Percentiles rank a stretch among this genome's conserved stretches.
Conservation (phyloP, 2,888 invertebrate genomes). For the Coremacera marginata region DNA sequence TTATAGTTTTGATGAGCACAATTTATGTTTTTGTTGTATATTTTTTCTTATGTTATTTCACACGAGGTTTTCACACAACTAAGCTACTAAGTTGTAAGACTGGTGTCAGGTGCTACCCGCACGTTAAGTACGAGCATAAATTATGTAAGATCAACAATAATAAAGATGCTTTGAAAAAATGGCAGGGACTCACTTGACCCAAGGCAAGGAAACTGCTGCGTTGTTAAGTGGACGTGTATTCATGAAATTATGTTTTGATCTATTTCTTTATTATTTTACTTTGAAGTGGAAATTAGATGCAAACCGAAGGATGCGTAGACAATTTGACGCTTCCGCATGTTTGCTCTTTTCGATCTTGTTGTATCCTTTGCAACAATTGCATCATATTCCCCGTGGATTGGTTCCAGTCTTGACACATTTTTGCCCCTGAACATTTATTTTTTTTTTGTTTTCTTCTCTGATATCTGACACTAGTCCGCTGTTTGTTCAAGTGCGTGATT, state of each 20-base stretch:
- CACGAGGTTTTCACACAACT: constrained; percentile 21
- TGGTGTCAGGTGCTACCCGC: constrained; percentile 20
- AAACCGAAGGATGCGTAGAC: constrained; percentile 56
- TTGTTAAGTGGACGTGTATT: not conserved
- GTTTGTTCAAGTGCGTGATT: constrained; percentile 56
- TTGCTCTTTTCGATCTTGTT: not conserved
- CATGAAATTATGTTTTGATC: constrained; percentile 55
- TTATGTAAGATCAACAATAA: not conserved
- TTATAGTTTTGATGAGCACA: not conserved
- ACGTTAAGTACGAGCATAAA: not conserved
- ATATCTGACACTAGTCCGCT: constrained; percentile 55
- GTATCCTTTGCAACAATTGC: not conserved
- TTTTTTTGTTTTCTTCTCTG: constrained; percentile 57
- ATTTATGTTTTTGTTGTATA: not conserved
- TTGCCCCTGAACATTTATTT: constrained; percentile 15
- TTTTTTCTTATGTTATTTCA: not conserved
- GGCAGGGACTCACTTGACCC: not conserved
- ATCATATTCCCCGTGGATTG: not conserved
- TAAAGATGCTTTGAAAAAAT: not conserved
- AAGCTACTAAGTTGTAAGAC: not conserved
- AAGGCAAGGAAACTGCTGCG: not conserved
- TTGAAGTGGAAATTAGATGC: constrained; percentile 12
- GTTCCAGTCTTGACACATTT: not conserved
- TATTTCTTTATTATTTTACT: constrained; percentile 45
- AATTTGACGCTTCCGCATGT: constrained; percentile 65